A percentile compares a stretch with the other conserved stretches of the same genome.
phyloP scores from a whole-genome alignment of 1,140 invertebrate species.

The Akabosia matsudoensis region DNA sequence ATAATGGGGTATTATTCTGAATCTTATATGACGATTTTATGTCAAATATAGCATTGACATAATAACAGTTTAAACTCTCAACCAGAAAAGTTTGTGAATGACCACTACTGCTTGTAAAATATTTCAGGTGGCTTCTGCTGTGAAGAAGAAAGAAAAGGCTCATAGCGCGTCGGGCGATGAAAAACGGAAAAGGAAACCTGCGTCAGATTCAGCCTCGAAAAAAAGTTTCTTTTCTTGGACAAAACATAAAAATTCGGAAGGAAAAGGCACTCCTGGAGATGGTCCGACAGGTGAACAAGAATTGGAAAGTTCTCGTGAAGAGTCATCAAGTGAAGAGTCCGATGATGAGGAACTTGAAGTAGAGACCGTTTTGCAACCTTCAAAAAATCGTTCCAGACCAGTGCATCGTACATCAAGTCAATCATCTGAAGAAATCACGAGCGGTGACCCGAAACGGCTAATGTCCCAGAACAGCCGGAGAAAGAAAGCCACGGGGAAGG shows the following conservation, averaged over 20 bases:
- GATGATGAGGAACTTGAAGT: neutral
- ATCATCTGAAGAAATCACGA: neutral
- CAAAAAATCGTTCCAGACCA: neutral
- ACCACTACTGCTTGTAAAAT: neutral
- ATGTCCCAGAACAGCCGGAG: too few relatives aligned
- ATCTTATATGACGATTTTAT: too few relatives aligned
- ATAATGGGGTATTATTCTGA: too few relatives aligned
- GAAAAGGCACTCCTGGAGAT: neutral
- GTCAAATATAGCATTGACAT: too few relatives aligned
- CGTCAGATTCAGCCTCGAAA: neutral
- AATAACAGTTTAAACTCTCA: too few relatives aligned
- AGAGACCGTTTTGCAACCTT: neutral
- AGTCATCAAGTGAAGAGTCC: neutral
- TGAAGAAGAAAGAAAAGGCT: neutral
- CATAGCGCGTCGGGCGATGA: neutral
- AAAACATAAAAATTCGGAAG: neutral
- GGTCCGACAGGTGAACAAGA: neutral
- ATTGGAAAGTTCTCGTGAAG: neutral
- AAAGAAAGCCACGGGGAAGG: neutral
- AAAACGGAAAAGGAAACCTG: neutral
- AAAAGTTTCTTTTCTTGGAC: conserved; percentile 15
- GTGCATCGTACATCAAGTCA: neutral
- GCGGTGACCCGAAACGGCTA: too few relatives aligned
- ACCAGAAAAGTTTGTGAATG: neutral
- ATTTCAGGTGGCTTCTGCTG: conserved; percentile 8